These are phyloP conservation scores for Anabas testudineus DNA, from an alignment of 2,797 vertebrate species.

Conservation along the genomic window DNA sequence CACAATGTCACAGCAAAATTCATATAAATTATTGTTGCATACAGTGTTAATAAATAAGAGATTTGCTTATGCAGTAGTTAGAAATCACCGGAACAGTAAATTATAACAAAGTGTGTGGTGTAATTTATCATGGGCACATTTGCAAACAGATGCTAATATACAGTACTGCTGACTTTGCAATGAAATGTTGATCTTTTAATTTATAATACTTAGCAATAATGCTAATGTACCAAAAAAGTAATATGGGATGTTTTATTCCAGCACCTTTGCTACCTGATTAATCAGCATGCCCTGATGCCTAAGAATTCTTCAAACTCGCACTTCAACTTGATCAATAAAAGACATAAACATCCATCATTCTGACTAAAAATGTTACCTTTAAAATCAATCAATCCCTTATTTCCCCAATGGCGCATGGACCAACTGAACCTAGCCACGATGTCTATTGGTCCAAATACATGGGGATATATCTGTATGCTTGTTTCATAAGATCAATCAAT, in stretches of 20 bases:
- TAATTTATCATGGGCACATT: constrained; percentile 67
- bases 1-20: constrained; percentile 50
- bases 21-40: constrained; percentile 59
- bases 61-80: constrained; percentile 66
- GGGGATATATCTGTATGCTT: constrained; percentile 31
- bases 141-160: constrained; percentile 68
- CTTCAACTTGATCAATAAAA: constrained; percentile 78
- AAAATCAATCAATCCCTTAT: constrained; percentile 77
- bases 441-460: constrained; percentile 46
- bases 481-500: constrained; percentile 58
- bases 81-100: constrained; percentile 59
- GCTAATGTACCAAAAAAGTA: constrained; percentile 75
- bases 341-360: constrained; percentile 82
- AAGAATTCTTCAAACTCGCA: constrained; percentile 66
- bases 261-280: constrained; percentile 69
- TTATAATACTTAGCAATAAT: constrained; percentile 76
- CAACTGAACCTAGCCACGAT: constrained; percentile 58
- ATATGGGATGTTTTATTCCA: constrained; percentile 67
- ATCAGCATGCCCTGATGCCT: constrained; percentile 61
- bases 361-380: constrained; percentile 78
- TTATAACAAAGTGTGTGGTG: constrained; percentile 29
- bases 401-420: constrained; percentile 68
- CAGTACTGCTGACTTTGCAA: constrained; percentile 72
- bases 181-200: constrained; percentile 67
- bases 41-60: constrained; percentile 54